phyloP scores from a whole-genome alignment of 2,113 vertebrate species.

The Aphelocoma coerulescens region DNA sequence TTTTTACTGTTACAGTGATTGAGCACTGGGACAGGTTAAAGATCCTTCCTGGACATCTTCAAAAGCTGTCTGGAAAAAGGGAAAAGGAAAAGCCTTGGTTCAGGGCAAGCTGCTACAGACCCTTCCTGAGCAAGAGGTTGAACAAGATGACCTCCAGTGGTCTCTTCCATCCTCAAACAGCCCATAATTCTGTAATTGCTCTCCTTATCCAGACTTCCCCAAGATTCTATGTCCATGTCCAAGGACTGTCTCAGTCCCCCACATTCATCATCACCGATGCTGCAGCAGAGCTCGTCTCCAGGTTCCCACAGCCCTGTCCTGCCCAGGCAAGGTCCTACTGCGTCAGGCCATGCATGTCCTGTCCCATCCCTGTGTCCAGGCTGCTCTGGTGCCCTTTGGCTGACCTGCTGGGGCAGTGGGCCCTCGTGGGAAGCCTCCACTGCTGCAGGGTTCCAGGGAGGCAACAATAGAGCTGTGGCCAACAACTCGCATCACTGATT shows the following conservation, averaged over 20 bases:
- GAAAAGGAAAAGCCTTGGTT: too few relatives aligned
- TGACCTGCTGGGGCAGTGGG: too few relatives aligned
- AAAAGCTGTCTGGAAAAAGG: not conserved
- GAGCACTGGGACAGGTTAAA: not conserved
- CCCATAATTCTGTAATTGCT: not conserved
- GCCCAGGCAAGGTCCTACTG: rapidly evolving
- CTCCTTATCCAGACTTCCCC: not conserved
- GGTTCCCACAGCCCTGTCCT: not conserved
- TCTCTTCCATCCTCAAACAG: not conserved
- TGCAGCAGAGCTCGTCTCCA: rapidly evolving
- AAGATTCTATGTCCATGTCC: too few relatives aligned
- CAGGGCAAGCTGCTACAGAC: not conserved
- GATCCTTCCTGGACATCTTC: not conserved
- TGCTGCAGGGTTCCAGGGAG: not conserved
- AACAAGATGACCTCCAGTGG: not conserved
- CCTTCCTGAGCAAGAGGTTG: not conserved
- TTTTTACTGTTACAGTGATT: not conserved
- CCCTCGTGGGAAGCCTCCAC: rapidly evolving
- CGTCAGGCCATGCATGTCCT: rapidly evolving
- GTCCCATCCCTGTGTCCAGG: rapidly evolving
- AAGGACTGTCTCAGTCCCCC: not conserved
- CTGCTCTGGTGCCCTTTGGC: not conserved
- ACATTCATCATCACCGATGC: not conserved
- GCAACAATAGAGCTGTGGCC: not conserved
- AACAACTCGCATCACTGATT: not conserved